Evolutionary conservation across 1,140 invertebrate genomes (phyloP).

Genomic region (Meteorus sp.): DNA sequence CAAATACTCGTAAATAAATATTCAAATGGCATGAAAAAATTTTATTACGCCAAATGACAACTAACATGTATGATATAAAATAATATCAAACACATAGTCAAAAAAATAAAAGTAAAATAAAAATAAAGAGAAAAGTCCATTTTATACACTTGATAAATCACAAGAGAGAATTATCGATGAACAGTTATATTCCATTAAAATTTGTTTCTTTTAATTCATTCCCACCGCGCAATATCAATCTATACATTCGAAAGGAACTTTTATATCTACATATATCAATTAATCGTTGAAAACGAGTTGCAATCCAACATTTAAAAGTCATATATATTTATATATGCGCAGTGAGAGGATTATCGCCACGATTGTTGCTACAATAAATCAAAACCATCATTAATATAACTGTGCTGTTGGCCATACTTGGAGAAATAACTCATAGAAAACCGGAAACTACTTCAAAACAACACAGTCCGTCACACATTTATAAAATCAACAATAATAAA

Average conservation of each 20-base stretch:
- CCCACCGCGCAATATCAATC: background rate
- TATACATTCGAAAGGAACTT: background rate
- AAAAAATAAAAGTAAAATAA: too few relatives aligned
- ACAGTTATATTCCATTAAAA: slow-evolving; percentile 2
- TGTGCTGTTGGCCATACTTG: background rate
- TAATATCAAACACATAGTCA: background rate
- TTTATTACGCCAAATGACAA: slow-evolving; percentile 14
- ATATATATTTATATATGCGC: too few relatives aligned
- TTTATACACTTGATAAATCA: slow-evolving; percentile 6
- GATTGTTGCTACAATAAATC: too few relatives aligned
- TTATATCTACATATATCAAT: background rate
- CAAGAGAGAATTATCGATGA: background rate
- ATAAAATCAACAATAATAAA: background rate
- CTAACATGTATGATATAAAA: slow-evolving; percentile 4
- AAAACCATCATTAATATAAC: background rate
- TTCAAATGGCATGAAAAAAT: slow-evolving; percentile 19
- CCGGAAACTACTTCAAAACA: background rate
- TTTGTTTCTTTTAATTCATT: too few relatives aligned
- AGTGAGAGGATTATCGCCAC: background rate
- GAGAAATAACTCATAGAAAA: background rate
- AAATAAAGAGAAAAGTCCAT: too few relatives aligned
- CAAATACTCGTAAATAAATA: too few relatives aligned
- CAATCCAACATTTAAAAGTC: slow-evolving; percentile 4
- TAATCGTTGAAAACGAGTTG: slow-evolving; percentile 1
- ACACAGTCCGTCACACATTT: background rate